These are phyloP conservation scores for Seriola quinqueradiata DNA, from an alignment of 2,113 vertebrate species.

Conservation along the genomic window DNA sequence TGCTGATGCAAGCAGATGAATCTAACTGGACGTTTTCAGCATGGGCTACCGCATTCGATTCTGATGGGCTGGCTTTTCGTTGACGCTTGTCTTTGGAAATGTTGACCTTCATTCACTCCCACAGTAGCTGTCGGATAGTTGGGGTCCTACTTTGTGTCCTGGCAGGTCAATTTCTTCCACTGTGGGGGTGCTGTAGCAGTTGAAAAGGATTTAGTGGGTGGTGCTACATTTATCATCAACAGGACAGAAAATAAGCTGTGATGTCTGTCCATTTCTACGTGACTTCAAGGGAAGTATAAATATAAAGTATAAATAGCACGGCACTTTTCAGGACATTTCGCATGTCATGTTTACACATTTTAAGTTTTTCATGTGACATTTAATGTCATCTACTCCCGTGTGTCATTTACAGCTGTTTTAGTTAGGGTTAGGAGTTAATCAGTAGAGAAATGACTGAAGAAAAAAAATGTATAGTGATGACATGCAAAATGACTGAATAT, in stretches of 20 bases:
- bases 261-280: neutral
- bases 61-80: neutral
- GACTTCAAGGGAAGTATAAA: no score
- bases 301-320: no score
- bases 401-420: no score
- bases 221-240: neutral
- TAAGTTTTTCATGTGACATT: no score
- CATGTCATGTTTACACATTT: no score
- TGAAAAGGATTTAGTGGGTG: neutral
- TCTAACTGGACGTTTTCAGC: constrained; percentile 39
- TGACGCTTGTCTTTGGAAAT: constrained; percentile 21
- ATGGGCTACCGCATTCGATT: constrained; percentile 21
- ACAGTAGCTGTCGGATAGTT: constrained; percentile 1
- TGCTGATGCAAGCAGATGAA: constrained; percentile 50
- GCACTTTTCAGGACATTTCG: no score
- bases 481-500: no score
- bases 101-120: constrained; percentile 16
- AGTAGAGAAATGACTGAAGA: no score
- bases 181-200: neutral
- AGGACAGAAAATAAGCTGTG: neutral
- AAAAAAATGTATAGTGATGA: no score
- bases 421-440: no score
- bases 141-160: neutral
- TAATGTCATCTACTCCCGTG: no score
- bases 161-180: neutral